Conservation (phyloP, 2,888 invertebrate species). For the Drosophila acutilabella region DNA sequence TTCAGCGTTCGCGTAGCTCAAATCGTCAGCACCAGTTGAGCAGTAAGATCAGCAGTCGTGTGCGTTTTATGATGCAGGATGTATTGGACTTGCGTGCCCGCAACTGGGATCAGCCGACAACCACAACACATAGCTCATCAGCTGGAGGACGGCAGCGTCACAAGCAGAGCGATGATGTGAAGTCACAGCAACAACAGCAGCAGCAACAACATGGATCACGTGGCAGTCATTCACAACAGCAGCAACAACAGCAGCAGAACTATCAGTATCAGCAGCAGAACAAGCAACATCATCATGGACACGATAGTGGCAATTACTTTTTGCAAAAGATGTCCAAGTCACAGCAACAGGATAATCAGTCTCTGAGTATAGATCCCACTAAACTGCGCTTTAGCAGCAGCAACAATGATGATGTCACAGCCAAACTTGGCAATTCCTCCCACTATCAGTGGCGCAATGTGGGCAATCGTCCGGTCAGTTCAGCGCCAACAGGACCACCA, state of each 20-base stretch:
- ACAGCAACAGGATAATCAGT: constrained; percentile 72
- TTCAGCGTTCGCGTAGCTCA: constrained; percentile 63
- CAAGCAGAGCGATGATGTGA: constrained; percentile 45
- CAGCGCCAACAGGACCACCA: constrained; percentile 6
- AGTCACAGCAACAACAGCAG: constrained; percentile 46
- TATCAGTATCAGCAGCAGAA: constrained; percentile 34
- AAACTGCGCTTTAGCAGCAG: constrained; percentile 78
- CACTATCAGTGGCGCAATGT: constrained; percentile 75
- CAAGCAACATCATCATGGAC: constrained; percentile 50
- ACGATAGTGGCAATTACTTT: constrained; percentile 64
- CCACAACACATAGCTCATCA: constrained; percentile 7
- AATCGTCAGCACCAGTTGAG: constrained; percentile 51
- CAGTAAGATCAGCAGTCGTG: constrained; percentile 82
- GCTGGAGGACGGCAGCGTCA: constrained; percentile 44
- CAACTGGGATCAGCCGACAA: constrained; percentile 79
- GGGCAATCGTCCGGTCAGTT: constrained; percentile 56
- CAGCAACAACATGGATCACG: constrained; percentile 40
- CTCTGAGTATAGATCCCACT: constrained; percentile 76
- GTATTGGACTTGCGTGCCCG: constrained; percentile 80
- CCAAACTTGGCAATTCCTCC: constrained; percentile 73
- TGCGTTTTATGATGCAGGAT: constrained; percentile 84
- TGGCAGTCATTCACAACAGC: constrained; percentile 23
- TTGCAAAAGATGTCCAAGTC: constrained; percentile 70
- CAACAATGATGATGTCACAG: constrained; percentile 61
- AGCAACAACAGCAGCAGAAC: constrained; percentile 46